Base-by-base conservation (phyloP, 2,113 vertebrate genomes). In the Macaca nemestrina region DNA sequence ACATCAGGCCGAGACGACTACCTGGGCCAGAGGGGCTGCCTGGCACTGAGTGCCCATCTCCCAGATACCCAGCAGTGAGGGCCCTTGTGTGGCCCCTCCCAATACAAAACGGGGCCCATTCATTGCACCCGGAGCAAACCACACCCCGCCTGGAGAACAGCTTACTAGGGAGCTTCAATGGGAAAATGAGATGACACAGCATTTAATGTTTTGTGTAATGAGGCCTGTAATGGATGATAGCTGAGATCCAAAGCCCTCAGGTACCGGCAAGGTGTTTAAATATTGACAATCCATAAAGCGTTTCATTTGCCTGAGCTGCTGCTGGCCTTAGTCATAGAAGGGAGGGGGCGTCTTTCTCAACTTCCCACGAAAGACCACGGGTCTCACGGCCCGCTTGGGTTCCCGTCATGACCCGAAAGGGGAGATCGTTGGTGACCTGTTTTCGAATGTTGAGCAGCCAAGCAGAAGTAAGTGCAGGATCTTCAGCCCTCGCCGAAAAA, bases 211-310 rank as follows among this genome's bases (percentile, higher is more conserved):
- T 96, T 97, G 98, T 98, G 98, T 98, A 98, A 98, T 97, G 98
- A 98, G 98, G 98, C 98, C 97, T 98, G 96, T 98, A 98, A 98
- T 90, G 97, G 98, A 97, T 96, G 98, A 97, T 98, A 98, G 98
- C 98, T 95, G 98, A 98, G 98, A 97, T 97, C 97, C 96, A 86
- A 97, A 98, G 98, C 96, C 93, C 97, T 95, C 81, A 96, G 97
- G 98, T 97, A 95, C 97, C 59, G 55, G 96, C 97, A 96, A 95
- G 97, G 97, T 98, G 98, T 98, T 98, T 98, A 98, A 98, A 98
- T 98, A 98, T 50, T 98, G 98, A 98, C 98, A 98, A 96, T 95
- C 97, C 97, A 95, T 95, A 97, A 95, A 93, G 96, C 95, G 93
- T 98, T 88, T 90, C 82, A 88, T 95, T 85, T 88, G 78, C 95